phyloP scores from a whole-genome alignment of 2,888 invertebrate species.

The Philhelius pedissequus region DNA sequence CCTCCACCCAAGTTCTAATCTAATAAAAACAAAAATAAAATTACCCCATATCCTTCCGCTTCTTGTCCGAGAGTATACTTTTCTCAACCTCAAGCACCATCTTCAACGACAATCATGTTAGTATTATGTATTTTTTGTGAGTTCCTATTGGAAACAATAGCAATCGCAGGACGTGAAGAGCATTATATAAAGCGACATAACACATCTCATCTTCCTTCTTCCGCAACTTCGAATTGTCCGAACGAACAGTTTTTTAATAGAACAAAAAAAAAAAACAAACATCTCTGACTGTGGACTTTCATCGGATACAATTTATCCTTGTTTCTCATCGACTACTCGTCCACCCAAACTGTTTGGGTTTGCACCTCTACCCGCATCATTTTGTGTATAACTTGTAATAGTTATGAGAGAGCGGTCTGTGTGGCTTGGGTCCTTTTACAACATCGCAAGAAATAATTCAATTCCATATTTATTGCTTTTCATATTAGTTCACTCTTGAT shows the following conservation, averaged over 20 bases:
- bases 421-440: conserved; percentile 25
- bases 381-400: background rate
- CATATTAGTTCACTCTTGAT: conserved; percentile 65
- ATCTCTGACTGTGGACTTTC: conserved; percentile 62
- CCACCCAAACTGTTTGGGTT: background rate
- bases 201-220: background rate
- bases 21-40: conserved; percentile 50
- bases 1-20: conserved; percentile 27
- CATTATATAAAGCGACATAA: conserved; percentile 39
- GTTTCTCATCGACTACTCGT: background rate
- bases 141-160: conserved; percentile 46
- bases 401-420: background rate
- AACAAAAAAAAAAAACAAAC: conserved; percentile 28
- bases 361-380: background rate
- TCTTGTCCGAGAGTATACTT: too few relatives aligned
- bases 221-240: background rate
- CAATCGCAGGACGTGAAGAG: conserved; percentile 33
- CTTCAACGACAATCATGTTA: conserved; percentile 32
- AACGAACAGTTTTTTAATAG: conserved; percentile 34
- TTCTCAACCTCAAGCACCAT: background rate
- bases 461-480: conserved; percentile 68
- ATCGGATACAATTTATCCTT: conserved; percentile 59
- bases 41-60: conserved; percentile 37
- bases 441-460: conserved; percentile 55
- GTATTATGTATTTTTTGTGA: background rate